phyloP scores from a whole-genome alignment of 1,140 invertebrate species.

The Bombus picipes region DNA sequence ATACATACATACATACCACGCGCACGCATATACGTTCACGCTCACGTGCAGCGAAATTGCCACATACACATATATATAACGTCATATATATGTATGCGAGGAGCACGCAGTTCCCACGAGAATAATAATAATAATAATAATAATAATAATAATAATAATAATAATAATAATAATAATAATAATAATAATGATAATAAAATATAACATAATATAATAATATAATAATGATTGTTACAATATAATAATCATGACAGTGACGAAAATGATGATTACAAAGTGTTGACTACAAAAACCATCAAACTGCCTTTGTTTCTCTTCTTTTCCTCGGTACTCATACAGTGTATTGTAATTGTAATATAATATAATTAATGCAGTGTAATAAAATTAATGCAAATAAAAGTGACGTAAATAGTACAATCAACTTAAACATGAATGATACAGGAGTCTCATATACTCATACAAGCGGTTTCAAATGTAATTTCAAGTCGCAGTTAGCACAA shows the following conservation, averaged over 20 bases:
- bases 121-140: conserved; percentile 65
- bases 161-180: conserved; percentile 67
- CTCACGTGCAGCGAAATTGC: conserved; percentile 32
- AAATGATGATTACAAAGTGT: conserved; percentile 75
- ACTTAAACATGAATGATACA: conserved; percentile 72
- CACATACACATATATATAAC: conserved; percentile 62
- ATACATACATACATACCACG: conserved; percentile 68
- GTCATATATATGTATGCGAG: conserved; percentile 65
- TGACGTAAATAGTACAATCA: conserved; percentile 76
- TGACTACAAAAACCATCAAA: conserved; percentile 76
- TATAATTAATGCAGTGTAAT: conserved; percentile 70
- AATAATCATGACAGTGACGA: conserved; percentile 68
- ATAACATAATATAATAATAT: conserved; percentile 62
- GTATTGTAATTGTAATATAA: conserved; percentile 66
- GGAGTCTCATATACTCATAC: conserved; percentile 67
- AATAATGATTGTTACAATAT: conserved; percentile 64
- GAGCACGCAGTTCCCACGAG: conserved; percentile 48
- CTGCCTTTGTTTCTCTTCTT: conserved; percentile 58
- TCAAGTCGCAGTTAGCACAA: conserved; percentile 74
- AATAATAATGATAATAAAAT: conserved; percentile 62
- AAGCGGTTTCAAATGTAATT: conserved; percentile 68
- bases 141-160: conserved; percentile 55
- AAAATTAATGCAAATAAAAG: conserved; percentile 75
- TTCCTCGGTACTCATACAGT: conserved; percentile 49
- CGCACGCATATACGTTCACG: conserved; percentile 67